Percentiles rank a stretch among this genome's conserved stretches.
Evolutionary conservation across 2,113 vertebrate species (phyloP).

Genomic region (Ailurus styani): DNA sequence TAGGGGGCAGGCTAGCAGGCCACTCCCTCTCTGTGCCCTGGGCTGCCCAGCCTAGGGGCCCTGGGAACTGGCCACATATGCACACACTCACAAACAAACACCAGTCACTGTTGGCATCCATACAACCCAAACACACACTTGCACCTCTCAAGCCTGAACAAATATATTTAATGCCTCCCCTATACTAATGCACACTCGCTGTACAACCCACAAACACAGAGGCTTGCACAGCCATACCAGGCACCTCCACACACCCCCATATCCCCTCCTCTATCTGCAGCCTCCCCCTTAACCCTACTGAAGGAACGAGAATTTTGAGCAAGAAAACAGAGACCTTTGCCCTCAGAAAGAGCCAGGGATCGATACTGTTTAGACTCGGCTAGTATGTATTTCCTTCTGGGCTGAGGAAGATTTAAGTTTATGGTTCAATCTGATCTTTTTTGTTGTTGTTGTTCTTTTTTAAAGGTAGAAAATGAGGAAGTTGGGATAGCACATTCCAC

Average conservation of each 20-base stretch:
- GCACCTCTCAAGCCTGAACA: neutral
- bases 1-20: neutral
- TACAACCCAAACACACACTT: neutral
- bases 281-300: neutral
- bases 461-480: slow-evolving; percentile 56
- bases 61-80: neutral
- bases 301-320: slow-evolving; percentile 13
- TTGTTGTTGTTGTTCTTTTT: neutral
- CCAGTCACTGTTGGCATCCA: neutral
- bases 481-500: slow-evolving; percentile 69
- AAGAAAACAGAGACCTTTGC: slow-evolving; percentile 63
- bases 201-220: neutral
- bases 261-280: neutral
- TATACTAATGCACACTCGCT: neutral
- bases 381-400: slow-evolving; percentile 55
- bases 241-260: neutral
- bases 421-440: slow-evolving; percentile 44
- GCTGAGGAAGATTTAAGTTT: slow-evolving; percentile 57
- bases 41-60: neutral
- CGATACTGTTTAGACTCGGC: slow-evolving; percentile 47
- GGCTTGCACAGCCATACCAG: neutral
- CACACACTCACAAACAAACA: neutral
- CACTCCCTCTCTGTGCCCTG: neutral
- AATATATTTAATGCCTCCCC: neutral
- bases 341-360: slow-evolving; percentile 59